These are phyloP conservation scores for Plectus sambesii DNA, from an alignment of 1,140 invertebrate genomes.

Conservation along the genomic window DNA sequence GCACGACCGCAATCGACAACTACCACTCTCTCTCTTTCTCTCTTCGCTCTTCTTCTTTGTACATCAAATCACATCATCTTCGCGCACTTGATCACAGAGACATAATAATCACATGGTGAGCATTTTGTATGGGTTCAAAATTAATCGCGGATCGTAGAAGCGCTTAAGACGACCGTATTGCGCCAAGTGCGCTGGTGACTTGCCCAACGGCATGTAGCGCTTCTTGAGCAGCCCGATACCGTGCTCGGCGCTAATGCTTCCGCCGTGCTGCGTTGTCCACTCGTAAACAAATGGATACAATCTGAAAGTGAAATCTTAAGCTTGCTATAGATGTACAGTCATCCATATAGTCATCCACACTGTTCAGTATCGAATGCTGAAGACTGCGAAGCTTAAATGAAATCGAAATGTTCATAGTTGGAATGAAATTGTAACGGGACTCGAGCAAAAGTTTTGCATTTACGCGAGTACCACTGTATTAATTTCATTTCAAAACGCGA, in stretches of 20 bases:
- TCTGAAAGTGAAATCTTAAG: no score
- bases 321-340: no score
- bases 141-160: slow-evolving; percentile 77
- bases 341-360: background rate
- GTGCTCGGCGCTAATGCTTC: slow-evolving; percentile 90
- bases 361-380: background rate
- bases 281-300: slow-evolving; percentile 56
- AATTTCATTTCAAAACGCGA: slow-evolving; percentile 1
- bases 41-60: no score
- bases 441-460: background rate
- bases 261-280: slow-evolving; percentile 62
- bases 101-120: slow-evolving; percentile 47
- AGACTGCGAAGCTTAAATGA: background rate
- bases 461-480: background rate
- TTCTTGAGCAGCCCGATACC: slow-evolving; percentile 82
- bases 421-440: background rate
- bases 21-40: no score
- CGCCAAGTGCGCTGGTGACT: slow-evolving; percentile 59
- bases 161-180: slow-evolving; percentile 73
- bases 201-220: slow-evolving; percentile 71
- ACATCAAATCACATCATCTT: no score
- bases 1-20: no score
- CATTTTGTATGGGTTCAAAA: slow-evolving; percentile 92
- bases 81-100: no score
- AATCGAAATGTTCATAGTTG: background rate